Base-by-base conservation (phyloP, 2,113 vertebrate genomes). In the Bufo gargarizans region DNA sequence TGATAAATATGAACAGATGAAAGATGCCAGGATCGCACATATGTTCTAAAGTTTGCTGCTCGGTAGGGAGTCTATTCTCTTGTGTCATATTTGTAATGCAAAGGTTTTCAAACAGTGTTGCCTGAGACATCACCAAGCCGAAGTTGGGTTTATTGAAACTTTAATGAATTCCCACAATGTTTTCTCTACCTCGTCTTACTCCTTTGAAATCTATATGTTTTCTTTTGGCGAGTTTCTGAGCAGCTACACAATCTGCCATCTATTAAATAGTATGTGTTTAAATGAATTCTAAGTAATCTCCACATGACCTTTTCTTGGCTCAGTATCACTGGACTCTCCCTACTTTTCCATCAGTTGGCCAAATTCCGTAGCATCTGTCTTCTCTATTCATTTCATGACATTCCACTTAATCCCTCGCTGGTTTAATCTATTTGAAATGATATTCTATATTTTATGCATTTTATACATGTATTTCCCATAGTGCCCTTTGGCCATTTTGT, bases 171-270 rank as follows among this genome's bases (percentile, higher is more conserved):
- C 55, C 81, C 87, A 83, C 45, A 88, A 88, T 88, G 71, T 56
- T 84, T 84, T 88, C 53, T 87, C 77, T 81, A 81, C 59, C 63
- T 87, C 71, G 43, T 82, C 69, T 83, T 77, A 67, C 49, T 76
- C 22, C 80, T 88, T 88, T 88, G 87, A 88, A 88, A 88, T 67
- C 81, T 88, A 88, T 88, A 88, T 88, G 87, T 84, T 88, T 84
- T 88, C 69, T 82, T 82, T 88, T 83, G 69, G 86, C 69, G 33
- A 72, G 58, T 67, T 72, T 88, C 58, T 50, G 19, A 88, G 53
- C 19, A 63, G 69, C 72, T 19, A 84, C 77, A 74, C 58, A 84
- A 84, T 88, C 87, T 88, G 87, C 81, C 80, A 67, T 88, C 71
- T 84, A 88, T 88, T 83, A 88, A 88, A 84, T 33, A 83, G 19